Evolutionary conservation across 2,113 vertebrate species (phyloP).

Genomic region (Sinocyclocheilus maitianheensis): DNA sequence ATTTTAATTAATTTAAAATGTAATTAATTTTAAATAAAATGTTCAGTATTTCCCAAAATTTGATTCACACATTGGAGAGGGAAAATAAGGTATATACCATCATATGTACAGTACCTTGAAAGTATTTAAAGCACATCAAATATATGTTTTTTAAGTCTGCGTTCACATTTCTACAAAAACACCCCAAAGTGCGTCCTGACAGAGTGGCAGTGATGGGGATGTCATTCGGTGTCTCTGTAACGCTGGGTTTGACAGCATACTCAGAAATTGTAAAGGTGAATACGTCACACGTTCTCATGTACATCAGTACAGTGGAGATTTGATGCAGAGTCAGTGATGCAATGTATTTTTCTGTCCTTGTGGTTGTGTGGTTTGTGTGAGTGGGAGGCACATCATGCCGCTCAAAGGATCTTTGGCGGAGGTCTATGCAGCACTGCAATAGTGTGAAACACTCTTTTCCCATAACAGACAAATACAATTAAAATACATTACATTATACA

Average conservation of each 20-base stretch:
- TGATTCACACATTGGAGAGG: background rate
- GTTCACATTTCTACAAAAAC: constrained; percentile 51
- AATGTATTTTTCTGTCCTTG: background rate
- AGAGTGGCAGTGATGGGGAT: constrained; percentile 61
- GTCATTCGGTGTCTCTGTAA: constrained; percentile 62
- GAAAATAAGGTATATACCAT: background rate
- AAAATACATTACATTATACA: background rate
- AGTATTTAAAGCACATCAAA: background rate
- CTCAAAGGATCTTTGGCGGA: constrained; percentile 47
- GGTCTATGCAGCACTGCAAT: constrained; percentile 37
- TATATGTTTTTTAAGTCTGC: constrained; percentile 54
- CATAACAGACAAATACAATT: background rate
- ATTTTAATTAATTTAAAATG: too few species aligned
- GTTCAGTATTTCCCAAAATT: background rate
- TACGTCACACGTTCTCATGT: background rate
- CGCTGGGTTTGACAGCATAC: constrained; percentile 58
- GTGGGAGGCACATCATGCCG: constrained; percentile 61
- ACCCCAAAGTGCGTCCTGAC: constrained; percentile 59
- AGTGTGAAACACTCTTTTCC: constrained; percentile 47
- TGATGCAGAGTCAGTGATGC: background rate
- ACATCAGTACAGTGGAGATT: background rate
- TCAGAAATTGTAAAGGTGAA: constrained; percentile 57
- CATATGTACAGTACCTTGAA: background rate
- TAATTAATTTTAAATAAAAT: background rate
- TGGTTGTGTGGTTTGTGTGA: constrained; percentile 63